Conservation (phyloP, 92 coral and sea anemone genomes). For the Actinostola sp. region DNA sequence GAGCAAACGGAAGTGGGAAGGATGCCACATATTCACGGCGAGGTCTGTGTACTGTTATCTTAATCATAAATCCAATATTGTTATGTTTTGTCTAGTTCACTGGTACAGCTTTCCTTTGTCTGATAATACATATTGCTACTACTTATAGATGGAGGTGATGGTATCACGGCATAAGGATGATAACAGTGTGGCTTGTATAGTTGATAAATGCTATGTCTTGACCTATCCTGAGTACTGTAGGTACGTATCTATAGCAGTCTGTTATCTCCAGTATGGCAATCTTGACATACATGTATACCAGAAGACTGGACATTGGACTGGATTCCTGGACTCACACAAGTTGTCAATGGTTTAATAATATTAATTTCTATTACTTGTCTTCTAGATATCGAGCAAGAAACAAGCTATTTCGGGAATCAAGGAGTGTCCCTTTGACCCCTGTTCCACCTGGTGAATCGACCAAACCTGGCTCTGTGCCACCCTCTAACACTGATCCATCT, state of each 20-base stretch:
- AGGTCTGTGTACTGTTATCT: conserved; percentile 47
- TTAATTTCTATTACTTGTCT: background rate
- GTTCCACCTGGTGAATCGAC: conserved; percentile 95
- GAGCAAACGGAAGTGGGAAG: conserved; percentile 98
- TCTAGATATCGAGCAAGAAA: conserved; percentile 89
- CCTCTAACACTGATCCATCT: conserved; percentile 86
- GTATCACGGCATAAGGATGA: conserved; percentile 99
- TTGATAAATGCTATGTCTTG: conserved; percentile 95
- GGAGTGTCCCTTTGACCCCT: conserved; percentile 79
- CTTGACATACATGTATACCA: no score
- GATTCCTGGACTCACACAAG: no score
- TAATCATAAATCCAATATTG: background rate
- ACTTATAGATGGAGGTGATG: conserved; percentile 90
- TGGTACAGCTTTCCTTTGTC: background rate
- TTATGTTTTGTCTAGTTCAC: no score
- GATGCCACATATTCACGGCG: conserved; percentile 86
- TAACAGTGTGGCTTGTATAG: conserved; percentile 99
- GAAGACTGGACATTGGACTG: no score
- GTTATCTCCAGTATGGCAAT: background rate
- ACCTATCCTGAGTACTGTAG: conserved; percentile 99
- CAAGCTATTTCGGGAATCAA: conserved; percentile 85
- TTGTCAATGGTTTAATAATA: no score
- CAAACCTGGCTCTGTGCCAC: conserved; percentile 82
- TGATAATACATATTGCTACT: background rate
- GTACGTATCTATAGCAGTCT: conserved; percentile 43